Percentiles rank a stretch among this genome's conserved stretches.
Conservation (phyloP, 2,113 vertebrate genomes). For the Podarcis muralis region DNA sequence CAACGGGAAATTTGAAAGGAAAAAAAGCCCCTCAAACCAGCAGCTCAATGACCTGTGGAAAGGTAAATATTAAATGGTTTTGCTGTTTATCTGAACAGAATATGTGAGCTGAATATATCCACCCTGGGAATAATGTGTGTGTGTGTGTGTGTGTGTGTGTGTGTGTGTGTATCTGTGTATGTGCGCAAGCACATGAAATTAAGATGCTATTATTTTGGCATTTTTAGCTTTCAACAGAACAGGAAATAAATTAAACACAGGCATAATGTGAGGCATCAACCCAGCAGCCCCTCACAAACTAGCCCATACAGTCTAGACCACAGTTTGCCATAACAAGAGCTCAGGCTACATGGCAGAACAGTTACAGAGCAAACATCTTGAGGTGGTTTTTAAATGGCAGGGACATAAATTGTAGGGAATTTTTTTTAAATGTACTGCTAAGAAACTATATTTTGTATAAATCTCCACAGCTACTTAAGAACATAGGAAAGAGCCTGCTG, state of each 20-base stretch:
- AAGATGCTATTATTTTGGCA: background rate
- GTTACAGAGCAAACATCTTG: background rate
- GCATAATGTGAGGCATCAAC: background rate
- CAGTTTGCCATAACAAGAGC: background rate
- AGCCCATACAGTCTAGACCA: background rate
- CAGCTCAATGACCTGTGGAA: conserved; percentile 42
- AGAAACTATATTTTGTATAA: background rate
- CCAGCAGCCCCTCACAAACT: background rate
- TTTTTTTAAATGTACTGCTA: background rate
- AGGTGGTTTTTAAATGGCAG: no score
- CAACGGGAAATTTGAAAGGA: conserved; percentile 54
- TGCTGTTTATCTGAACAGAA: conserved; percentile 20
- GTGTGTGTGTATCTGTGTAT: no score
- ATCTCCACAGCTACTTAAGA: background rate
- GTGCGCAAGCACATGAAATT: background rate
- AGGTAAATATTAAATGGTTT: conserved; percentile 4
- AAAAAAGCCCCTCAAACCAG: conserved; percentile 25
- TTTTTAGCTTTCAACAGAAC: background rate
- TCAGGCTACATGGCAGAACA: background rate
- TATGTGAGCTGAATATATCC: conserved; percentile 25
- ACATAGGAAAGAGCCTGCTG: no score
- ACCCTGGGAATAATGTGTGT: no score
- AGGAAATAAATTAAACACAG: background rate
- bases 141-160: no score
- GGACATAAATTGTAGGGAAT: background rate